Evolutionary conservation across 2,797 vertebrate genomes (phyloP), one percentile per base, ranked within the genome.

Genomic region (Helicolenus hilgendorfi): DNA sequence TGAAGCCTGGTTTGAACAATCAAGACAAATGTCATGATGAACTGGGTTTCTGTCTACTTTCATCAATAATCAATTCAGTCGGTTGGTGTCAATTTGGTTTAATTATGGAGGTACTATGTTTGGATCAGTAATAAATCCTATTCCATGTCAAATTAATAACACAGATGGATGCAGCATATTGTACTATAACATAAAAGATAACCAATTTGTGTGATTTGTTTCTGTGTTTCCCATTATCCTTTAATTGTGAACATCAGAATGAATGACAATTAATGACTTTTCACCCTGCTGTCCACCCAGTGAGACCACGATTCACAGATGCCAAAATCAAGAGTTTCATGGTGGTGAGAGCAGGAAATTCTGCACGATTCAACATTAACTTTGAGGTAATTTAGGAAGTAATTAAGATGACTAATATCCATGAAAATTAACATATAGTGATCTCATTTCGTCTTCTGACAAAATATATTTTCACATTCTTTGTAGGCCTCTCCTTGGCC

Each of bases 401-500:
- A 36, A 18, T 55, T 27, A 41, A 22, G 3, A 71, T 31, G 0
- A 31, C 4, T 14, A 13, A 67, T 36, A 31, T 27, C 7, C 20
- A 55, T 18, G 11, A 33, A 7, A 45, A 20, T 67, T 11, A 1
- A 56, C 69, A 4, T 60, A 22, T 9, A 41, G 31, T 56, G 2
- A 60, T 79, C 4, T 73, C 1, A 60, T 67, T 41, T 10, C 1
- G 2, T 36, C 29, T 24, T 49, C 3, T 60, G 11, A 26, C 3
- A 53, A 85, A 18, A 56, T 1, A 3, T 63, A 24, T 56, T 71
- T 59, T 31, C 0, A 3, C 53, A 11, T 72, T 78, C 24, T 91
- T 85, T 67, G 4, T 85, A 99, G 99, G 98, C 97, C 0, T 97
- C 97, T 45, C 98, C 98, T 14, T 94, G 96, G 92, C 98, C 98